These are phyloP conservation scores for Stenodema calcarata DNA, from an alignment of 2,888 invertebrate species.

Conservation along the genomic window DNA sequence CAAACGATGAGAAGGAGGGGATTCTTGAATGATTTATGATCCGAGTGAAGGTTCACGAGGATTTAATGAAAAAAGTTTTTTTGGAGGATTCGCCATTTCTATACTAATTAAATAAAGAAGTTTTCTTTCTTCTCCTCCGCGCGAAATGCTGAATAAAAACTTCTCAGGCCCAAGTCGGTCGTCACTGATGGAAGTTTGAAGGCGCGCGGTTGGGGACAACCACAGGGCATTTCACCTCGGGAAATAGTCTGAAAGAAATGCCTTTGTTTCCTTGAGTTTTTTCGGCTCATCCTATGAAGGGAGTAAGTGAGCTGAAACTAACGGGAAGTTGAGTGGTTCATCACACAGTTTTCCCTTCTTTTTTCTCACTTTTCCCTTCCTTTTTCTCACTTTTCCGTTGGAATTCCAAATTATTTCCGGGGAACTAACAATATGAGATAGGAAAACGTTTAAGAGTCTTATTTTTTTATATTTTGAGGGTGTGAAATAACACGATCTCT, in stretches of 20 bases:
- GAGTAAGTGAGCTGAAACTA: conserved; percentile 24
- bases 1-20: background rate
- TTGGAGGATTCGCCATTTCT: background rate
- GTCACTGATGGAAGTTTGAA: conserved; percentile 29
- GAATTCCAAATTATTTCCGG: background rate
- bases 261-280: conserved; percentile 13
- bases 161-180: conserved; percentile 5
- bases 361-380: background rate
- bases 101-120: conserved; percentile 25
- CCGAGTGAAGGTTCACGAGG: background rate
- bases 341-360: background rate
- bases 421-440: background rate
- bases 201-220: background rate
- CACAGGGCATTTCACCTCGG: conserved; percentile 22
- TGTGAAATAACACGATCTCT: too few relatives aligned
- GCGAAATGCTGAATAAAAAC: conserved; percentile 31
- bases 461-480: background rate
- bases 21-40: background rate
- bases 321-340: background rate
- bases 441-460: background rate
- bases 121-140: background rate
- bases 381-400: background rate
- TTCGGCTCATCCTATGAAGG: background rate
- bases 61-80: conserved; percentile 11
- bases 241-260: conserved; percentile 27